Conservation (phyloP, 2,888 invertebrate species). For the Cryptocheilus praepositus region DNA sequence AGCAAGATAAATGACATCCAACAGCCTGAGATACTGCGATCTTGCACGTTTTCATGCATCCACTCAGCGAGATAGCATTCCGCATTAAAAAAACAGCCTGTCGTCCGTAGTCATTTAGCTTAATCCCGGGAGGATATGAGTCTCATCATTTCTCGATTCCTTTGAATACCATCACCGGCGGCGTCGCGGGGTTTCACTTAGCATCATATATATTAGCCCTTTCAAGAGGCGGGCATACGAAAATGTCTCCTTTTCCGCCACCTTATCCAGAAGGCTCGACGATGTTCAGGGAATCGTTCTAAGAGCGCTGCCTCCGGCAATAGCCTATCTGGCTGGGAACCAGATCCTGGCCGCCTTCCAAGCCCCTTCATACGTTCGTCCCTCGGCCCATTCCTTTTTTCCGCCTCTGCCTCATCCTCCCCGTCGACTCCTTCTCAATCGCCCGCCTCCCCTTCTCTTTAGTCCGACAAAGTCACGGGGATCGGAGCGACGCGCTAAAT, state of each 20-base stretch:
- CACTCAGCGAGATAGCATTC: no score
- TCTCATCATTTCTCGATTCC: no score
- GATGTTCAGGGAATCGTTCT: constrained; percentile 6
- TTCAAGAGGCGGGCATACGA: no score
- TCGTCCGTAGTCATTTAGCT: no score
- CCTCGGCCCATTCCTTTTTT: constrained; percentile 13
- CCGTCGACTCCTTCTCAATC: constrained; percentile 3
- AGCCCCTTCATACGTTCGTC: constrained; percentile 27
- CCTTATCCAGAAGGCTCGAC: constrained; percentile 21
- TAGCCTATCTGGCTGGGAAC: constrained; percentile 34
- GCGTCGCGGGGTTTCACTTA: no score
- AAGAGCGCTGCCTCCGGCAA: constrained; percentile 34
- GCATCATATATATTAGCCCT: no score
- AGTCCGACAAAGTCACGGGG: not conserved
- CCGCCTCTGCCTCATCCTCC: constrained; percentile 28
- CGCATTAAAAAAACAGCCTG: no score
- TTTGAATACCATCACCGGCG: no score
- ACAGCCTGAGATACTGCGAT: no score
- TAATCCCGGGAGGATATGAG: no score
- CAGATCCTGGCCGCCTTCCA: constrained; percentile 46
- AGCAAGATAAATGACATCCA: no score
- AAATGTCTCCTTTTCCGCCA: constrained; percentile 6
- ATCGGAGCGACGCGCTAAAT: constrained; percentile 36
- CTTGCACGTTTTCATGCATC: no score
- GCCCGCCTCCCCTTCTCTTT: constrained; percentile 22